Base-by-base conservation (phyloP, 2,888 invertebrate species). In the Cryptocephalus moraei region DNA sequence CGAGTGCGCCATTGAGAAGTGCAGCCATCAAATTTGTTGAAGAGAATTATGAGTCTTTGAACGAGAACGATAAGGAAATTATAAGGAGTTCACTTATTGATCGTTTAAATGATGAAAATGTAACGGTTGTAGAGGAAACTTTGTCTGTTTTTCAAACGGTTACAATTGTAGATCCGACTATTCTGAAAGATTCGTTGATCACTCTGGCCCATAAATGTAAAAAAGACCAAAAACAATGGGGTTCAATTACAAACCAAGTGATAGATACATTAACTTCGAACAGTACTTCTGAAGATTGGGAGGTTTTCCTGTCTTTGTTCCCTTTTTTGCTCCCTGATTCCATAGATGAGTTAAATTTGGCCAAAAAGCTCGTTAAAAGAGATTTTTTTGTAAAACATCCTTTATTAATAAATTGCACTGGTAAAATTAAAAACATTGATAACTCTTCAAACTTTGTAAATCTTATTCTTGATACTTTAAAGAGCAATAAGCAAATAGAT, bases 71-170 rank as follows among this genome's bases (percentile, higher is more conserved):
- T 56, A 62, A 73, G 32, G 77, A 79, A n/a, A 75, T 82, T 58
- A 70, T 86, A 0, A 79, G 77, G 52, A 78, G 79, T 44, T 78
- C 82, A 0, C 68, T 90, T 8, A 61, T 78, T 2, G 80, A 79
- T 55, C 75, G 85, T 49, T 74, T 90, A 2, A 72, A 73, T 43
- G 89, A 89, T 67, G 84, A 86, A 11, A 75, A 78, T 55, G 69
- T 75, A 0, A 66, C 72, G 42, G 83, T 89, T 1, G 78, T 87
- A 0, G 60, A 63, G 13, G 76, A 78, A 36, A 70, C 76, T 39
- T 66, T 84, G 4, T 68, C 72, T 14, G 39, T 59, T 6, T 68
- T 81, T 32, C 46, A 64, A 40, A 51, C 53, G 43, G 44, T 49
- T 39, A 34, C 46, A 22, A 50, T 62, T 40, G 43, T 60, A 2